Base-by-base conservation (phyloP, 2,797 vertebrate genomes). In the Tenualosa ilisha region DNA sequence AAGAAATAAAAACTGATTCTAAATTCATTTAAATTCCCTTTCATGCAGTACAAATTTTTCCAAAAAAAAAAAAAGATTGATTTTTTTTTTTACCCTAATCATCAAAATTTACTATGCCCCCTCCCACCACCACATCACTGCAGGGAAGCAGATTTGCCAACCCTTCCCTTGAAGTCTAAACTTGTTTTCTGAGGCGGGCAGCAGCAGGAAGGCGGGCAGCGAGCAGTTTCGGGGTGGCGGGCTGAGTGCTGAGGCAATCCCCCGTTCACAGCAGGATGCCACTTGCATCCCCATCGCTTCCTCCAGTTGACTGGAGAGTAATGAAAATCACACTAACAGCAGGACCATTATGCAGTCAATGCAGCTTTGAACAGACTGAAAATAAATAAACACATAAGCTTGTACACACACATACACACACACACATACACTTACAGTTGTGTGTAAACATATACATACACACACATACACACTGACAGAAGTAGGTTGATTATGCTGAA, bases 141-240 rank as follows among this genome's bases (percentile, higher is more conserved):
- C 26, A 79, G 40, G 37, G 72, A 9, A 40, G 31, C 37, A 22
- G 40, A 22, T 79, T 79, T 46, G 12, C 40, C 15, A 46, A 17
- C 72, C 37, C 20, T 79, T 79, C 72, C 72, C 72, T 79, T 79
- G 72, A 79, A 79, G 72, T 79, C 40, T 20, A 20, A 79, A 22
- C 72, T 9, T 79, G 13, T 20, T 22, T 75, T 20, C 31, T 6
- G 68, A 75, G 15, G 15, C 68, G 6, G 68, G 37, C 31, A 13
- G 65, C 31, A 31, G 54, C 50, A 65, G 61, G 22, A 3, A 20
- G 22, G 22, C 61, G 22, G 56, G 56, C 15, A 20, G 56, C 17
- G 2, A n/a, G 56, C 20, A 24, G 61, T n/a, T 56, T 22, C n/a
- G 26, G 61, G 1, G 6, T 2, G 0, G 61, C 6, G n/a, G 26